Conservation (phyloP, 2,888 invertebrate species). For the Idaea aversata region DNA sequence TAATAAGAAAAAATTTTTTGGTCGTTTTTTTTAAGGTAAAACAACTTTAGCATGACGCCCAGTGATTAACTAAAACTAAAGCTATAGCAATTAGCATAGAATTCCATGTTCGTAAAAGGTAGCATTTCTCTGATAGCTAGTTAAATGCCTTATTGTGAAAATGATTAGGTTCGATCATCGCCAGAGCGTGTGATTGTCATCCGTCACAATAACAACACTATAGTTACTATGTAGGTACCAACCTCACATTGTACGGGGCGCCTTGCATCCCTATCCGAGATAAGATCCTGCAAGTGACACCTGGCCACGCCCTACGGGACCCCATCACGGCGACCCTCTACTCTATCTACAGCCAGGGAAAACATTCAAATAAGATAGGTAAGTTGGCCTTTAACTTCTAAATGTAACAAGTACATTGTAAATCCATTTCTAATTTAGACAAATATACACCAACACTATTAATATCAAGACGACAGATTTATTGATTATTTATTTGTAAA, state of each 20-base stretch:
- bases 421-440: too few relatives aligned
- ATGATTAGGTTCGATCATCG: not conserved
- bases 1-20: too few relatives aligned
- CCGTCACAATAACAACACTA: not conserved
- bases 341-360: constrained; percentile 29
- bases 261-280: constrained; percentile 52
- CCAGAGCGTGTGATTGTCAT: not conserved
- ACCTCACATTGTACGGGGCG: constrained; percentile 24
- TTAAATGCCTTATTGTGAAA: not conserved
- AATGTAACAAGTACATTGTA: not conserved
- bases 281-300: constrained; percentile 76
- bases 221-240: not conserved
- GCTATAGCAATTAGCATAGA: too few relatives aligned
- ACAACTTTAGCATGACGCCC: too few relatives aligned
- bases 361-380: not conserved
- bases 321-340: constrained; percentile 43
- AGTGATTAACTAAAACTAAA: too few relatives aligned
- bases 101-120: too few relatives aligned
- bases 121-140: too few relatives aligned
- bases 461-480: too few relatives aligned
- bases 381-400: constrained; percentile 5
- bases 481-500: too few relatives aligned
- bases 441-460: too few relatives aligned
- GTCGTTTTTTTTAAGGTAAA: too few relatives aligned
- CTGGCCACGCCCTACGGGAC: constrained; percentile 68